Base-by-base conservation (phyloP, 2,888 invertebrate species). In the Stomorhina lunata region DNA sequence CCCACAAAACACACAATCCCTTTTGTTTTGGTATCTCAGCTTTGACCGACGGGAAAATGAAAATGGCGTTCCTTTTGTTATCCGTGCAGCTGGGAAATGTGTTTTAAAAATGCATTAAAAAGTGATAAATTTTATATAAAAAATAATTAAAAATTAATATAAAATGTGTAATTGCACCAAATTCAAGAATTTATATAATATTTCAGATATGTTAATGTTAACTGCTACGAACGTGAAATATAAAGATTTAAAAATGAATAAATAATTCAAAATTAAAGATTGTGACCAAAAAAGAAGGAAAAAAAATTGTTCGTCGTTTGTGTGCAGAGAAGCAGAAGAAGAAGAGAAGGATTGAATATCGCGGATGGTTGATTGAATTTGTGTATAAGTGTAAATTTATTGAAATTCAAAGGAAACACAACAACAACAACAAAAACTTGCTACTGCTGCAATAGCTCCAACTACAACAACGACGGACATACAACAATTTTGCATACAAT, bases 1-100 rank as follows among this genome's bases (percentile, higher is more conserved):
- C 79, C 79, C 55, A 22, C 29, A 48, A 48, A 65, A 15, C 50
- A 22, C 0, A 17, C 1, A 55, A 20, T 40, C 2, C 7, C 10
- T 20, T 20, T 4, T 1, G 10, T 0, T 10, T n/a, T 57, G 81
- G 80, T 66, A 77, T 65, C 80, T 65, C 76, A 48, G 32, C 50
- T 53, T 48, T 71, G 59, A 34, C 22, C 68, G 72, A 79, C 37
- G 75, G 78, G 71, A 84, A 84, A 84, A 82, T 81, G 83, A 85
- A 85, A 85, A 85, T 85, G 85, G 85, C 85, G 85, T 85, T 85
- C 79, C 82, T 69, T 80, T 80, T 81, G 73, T 77, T 77, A 59
- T 75, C 78, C 79, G 53, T 79, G 84, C 78, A 78, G 75, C 79
- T 79, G 79, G 78, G 29, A 75, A 71, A 61, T 68, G 40, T 68